Percentiles rank a stretch among this genome's conserved stretches.
These are phyloP conservation scores for Hydrophis major DNA, from an alignment of 2,797 vertebrate genomes.

Conservation along the genomic window DNA sequence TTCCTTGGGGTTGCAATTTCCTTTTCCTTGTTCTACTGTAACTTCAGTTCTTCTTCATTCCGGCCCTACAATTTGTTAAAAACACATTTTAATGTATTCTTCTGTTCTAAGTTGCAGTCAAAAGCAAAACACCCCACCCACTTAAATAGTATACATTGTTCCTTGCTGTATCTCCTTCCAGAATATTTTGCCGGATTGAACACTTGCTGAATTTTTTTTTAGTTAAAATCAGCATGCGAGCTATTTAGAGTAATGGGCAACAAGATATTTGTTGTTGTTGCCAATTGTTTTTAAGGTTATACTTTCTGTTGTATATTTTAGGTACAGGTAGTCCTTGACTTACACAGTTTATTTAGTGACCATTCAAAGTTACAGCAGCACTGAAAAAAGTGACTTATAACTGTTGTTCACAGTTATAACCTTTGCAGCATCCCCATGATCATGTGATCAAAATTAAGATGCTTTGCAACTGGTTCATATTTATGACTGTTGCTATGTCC, in stretches of 20 bases:
- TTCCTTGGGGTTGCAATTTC: not conserved
- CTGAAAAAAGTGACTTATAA: not conserved
- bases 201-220: not conserved
- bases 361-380: not conserved
- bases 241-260: constrained; percentile 32
- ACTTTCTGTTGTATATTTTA: not conserved
- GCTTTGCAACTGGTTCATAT: not conserved
- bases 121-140: not conserved
- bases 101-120: not conserved
- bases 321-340: not conserved
- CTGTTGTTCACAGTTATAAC: not conserved
- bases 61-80: not conserved
- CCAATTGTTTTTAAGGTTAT: not conserved
- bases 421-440: not conserved
- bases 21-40: not conserved
- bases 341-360: not conserved
- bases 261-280: not conserved
- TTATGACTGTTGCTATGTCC: not conserved
- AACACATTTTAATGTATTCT: not conserved
- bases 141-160: not conserved
- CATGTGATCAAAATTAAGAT: not conserved
- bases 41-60: not conserved
- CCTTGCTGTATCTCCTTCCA: not conserved
- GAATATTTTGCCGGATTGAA: constrained; percentile 9
- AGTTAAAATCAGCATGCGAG: not conserved